These are phyloP conservation scores for Trissolcus japonicus DNA, from an alignment of 2,888 invertebrate species.

Conservation along the genomic window DNA sequence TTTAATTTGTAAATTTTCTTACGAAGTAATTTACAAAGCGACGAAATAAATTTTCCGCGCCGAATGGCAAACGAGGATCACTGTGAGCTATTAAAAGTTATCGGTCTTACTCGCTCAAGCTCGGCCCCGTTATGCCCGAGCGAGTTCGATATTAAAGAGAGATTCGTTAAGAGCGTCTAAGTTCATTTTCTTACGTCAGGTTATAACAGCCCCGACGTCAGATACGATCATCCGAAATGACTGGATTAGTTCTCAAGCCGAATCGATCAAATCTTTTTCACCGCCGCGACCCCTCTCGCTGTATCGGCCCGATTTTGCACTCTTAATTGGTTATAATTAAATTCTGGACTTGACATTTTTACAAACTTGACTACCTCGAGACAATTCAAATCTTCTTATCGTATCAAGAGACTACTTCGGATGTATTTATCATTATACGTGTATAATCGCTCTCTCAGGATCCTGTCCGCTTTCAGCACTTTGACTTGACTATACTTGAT, in stretches of 20 bases:
- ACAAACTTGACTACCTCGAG: too few relatives aligned
- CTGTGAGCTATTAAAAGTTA: constrained; percentile 63
- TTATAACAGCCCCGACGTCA: constrained; percentile 52
- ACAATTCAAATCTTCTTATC: too few relatives aligned
- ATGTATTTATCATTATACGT: too few relatives aligned
- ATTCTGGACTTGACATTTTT: too few relatives aligned
- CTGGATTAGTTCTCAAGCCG: constrained; percentile 44
- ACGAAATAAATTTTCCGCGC: constrained; percentile 56
- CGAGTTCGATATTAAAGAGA: constrained; percentile 63
- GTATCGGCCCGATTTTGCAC: constrained; percentile 21
- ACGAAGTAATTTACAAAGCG: constrained; percentile 22
- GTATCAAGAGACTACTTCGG: too few relatives aligned
- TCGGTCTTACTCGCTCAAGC: constrained; percentile 56
- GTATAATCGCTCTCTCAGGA: too few relatives aligned
- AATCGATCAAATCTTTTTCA: constrained; percentile 45
- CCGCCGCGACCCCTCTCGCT: constrained; percentile 10
- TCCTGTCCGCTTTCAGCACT: too few relatives aligned
- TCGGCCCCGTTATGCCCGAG: constrained; percentile 49
- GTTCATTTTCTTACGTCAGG: constrained; percentile 62
- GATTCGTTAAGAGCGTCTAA: constrained; percentile 61
- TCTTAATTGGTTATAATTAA: constrained; percentile 4
- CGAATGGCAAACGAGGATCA: constrained; percentile 59
- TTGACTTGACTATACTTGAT: too few relatives aligned
- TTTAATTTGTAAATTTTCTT: constrained; percentile 12
- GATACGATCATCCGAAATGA: constrained; percentile 50